Percentiles rank a stretch among this genome's conserved stretches.
These are phyloP conservation scores for Petrolisthes manimaculis DNA, from an alignment of 2,888 invertebrate genomes.

Conservation along the genomic window DNA sequence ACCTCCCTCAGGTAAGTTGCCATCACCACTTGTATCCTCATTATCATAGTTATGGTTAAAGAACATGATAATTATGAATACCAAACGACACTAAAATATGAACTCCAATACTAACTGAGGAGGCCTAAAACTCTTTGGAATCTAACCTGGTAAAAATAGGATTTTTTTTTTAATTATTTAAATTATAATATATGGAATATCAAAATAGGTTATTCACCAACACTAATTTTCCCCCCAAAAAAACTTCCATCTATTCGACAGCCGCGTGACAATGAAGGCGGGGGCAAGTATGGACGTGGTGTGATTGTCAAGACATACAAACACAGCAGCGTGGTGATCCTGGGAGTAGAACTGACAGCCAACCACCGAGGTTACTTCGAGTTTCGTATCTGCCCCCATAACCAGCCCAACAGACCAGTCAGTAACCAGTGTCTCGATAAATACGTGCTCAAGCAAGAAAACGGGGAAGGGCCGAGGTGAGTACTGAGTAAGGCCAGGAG, in stretches of 20 bases:
- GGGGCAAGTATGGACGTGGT: constrained; percentile 86
- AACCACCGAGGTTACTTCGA: constrained; percentile 88
- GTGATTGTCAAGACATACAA: constrained; percentile 84
- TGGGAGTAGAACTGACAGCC: constrained; percentile 87
- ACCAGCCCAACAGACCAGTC: constrained; percentile 71
- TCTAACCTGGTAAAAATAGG: too few relatives aligned
- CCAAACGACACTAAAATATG: too few relatives aligned
- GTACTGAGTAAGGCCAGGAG: constrained; percentile 38
- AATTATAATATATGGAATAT: too few relatives aligned
- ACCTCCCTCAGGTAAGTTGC: constrained; percentile 73
- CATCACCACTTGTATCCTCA: neutral
- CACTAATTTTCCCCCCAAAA: neutral
- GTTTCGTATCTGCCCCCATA: constrained; percentile 84
- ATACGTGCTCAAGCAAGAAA: constrained; percentile 76
- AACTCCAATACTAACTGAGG: too few relatives aligned
- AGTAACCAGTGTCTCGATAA: constrained; percentile 83
- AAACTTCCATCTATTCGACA: constrained; percentile 65
- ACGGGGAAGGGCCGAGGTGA: constrained; percentile 68
- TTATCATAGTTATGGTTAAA: too few relatives aligned
- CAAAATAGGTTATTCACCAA: too few relatives aligned
- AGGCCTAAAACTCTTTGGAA: too few relatives aligned
- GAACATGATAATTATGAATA: too few relatives aligned
- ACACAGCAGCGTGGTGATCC: constrained; percentile 78
- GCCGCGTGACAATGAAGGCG: constrained; percentile 85
- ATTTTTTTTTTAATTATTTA: too few relatives aligned